Conservation (phyloP, 2,797 vertebrate species). For the Microctenopoma steveboyesi region DNA sequence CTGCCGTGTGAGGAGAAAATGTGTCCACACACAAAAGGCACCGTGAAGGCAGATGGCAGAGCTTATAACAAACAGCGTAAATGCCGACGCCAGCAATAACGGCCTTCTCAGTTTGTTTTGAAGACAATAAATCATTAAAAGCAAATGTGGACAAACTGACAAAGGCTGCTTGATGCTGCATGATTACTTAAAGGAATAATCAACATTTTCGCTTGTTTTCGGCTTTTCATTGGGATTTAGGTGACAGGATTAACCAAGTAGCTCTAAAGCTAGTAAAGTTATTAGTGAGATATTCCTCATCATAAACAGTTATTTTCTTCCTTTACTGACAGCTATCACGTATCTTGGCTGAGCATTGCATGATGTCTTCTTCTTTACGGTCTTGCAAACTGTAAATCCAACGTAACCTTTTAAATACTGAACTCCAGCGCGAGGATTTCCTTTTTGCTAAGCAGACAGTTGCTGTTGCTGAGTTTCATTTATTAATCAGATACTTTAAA, state of each 20-base stretch:
- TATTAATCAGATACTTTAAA: neutral
- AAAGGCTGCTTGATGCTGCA: constrained; percentile 7
- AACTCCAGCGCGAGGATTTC: neutral
- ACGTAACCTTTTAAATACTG: neutral
- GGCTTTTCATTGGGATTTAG: no score
- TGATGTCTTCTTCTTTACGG: neutral
- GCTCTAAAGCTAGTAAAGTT: no score
- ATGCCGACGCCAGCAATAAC: neutral
- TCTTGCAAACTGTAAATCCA: neutral
- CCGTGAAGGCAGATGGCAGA: neutral
- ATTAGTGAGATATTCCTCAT: no score
- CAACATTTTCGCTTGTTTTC: neutral
- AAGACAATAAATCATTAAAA: neutral
- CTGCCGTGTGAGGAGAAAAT: constrained; percentile 10
- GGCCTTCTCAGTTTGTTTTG: neutral
- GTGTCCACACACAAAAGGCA: neutral
- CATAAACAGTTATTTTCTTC: no score
- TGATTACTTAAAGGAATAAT: neutral
- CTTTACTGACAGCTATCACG: no score
- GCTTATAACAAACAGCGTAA: neutral
- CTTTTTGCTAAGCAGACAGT: neutral
- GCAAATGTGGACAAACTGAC: neutral
- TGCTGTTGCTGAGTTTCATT: no score
- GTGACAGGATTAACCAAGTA: neutral
- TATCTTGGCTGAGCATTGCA: no score